These are phyloP conservation scores for Enteromius trimaculatus DNA, from an alignment of 2,797 vertebrate genomes.

Conservation along the genomic window DNA sequence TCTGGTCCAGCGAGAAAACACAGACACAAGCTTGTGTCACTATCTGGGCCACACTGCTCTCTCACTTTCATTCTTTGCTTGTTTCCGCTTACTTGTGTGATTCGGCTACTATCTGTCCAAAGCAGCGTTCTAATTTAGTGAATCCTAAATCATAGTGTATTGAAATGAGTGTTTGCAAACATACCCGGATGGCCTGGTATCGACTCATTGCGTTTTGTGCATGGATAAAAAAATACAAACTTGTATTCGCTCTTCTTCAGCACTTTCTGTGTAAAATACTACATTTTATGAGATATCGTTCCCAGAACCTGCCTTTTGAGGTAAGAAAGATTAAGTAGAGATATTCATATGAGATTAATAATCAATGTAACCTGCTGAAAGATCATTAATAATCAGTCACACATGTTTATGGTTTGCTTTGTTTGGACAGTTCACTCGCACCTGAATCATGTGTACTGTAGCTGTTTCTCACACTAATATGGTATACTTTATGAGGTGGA, in stretches of 20 bases:
- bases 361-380: no score
- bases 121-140: neutral
- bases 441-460: neutral
- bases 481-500: neutral
- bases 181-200: neutral
- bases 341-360: no score
- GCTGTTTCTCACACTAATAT: neutral
- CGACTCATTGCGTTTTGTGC: neutral
- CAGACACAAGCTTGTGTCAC: slow-evolving; percentile 72
- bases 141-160: neutral
- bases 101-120: neutral
- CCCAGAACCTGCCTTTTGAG: no score
- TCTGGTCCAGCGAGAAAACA: slow-evolving; percentile 79
- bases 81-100: neutral
- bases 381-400: neutral
- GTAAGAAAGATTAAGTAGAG: no score
- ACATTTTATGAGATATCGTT: no score
- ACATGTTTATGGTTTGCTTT: neutral
- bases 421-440: neutral
- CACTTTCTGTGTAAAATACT: no score
- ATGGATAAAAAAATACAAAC: neutral
- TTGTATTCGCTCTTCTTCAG: no score
- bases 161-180: neutral
- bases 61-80: neutral
- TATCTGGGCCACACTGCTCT: slow-evolving; percentile 26